phyloP scores from a whole-genome alignment of 2,888 invertebrate genomes.

The Pilophorus perplexus region DNA sequence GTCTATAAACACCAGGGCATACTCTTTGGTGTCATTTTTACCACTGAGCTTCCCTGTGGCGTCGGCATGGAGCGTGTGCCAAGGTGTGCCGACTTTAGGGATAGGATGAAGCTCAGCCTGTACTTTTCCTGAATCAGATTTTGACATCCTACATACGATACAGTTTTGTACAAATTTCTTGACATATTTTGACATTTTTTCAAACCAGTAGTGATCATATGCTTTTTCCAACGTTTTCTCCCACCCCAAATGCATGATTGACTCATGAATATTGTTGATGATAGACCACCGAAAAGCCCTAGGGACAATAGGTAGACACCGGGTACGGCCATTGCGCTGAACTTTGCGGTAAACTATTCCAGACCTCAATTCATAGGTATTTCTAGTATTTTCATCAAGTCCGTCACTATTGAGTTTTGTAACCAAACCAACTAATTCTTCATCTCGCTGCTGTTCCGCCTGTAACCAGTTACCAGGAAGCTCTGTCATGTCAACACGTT shows the following conservation, averaged over 20 bases:
- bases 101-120: neutral
- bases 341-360: neutral
- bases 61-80: too few species aligned
- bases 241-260: slow-evolving; percentile 3
- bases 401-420: neutral
- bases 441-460: neutral
- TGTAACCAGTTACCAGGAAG: neutral
- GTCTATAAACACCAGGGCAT: neutral
- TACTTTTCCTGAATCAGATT: neutral
- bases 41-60: neutral
- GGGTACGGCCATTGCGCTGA: neutral
- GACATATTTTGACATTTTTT: slow-evolving; percentile 4
- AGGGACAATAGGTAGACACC: neutral
- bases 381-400: neutral
- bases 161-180: neutral
- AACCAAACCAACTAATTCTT: neutral
- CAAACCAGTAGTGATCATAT: slow-evolving; percentile 9
- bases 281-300: slow-evolving; percentile 3
- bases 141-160: neutral
- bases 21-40: slow-evolving; percentile 1
- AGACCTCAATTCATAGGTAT: neutral
- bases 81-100: neutral
- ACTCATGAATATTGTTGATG: neutral
- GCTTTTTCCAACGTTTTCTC: slow-evolving; percentile 12
- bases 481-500: neutral